These are phyloP conservation scores for Syrrhaptes paradoxus DNA, from an alignment of 2,113 vertebrate genomes.

Conservation along the genomic window DNA sequence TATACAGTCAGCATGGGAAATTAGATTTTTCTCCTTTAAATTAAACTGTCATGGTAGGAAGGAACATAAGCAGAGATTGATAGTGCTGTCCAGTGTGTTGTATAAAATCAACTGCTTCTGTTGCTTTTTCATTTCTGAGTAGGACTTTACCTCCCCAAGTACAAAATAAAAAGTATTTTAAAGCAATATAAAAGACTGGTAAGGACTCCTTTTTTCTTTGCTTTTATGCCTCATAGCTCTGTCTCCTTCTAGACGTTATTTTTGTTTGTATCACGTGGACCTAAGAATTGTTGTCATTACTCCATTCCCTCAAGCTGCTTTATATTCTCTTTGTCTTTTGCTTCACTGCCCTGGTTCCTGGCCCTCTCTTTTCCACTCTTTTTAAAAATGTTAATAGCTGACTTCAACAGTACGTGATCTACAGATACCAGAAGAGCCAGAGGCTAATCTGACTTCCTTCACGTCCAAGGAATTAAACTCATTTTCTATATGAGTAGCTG, in stretches of 20 bases:
- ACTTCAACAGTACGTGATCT: neutral
- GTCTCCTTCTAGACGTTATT: neutral
- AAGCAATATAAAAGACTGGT: neutral
- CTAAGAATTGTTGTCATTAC: neutral
- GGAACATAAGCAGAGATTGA: neutral
- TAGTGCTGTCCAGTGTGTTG: neutral
- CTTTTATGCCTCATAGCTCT: neutral
- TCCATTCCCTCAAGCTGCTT: neutral
- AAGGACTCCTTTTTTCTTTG: neutral
- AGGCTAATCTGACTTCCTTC: neutral
- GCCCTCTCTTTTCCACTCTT: neutral
- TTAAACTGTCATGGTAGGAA: slow-evolving; percentile 43
- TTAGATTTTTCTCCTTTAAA: slow-evolving; percentile 64
- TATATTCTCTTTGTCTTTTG: neutral
- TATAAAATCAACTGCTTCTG: neutral
- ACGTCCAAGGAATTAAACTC: neutral
- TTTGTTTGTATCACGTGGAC: neutral
- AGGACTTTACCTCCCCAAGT: neutral
- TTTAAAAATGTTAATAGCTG: neutral
- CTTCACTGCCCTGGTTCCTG: neutral
- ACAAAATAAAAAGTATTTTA: neutral
- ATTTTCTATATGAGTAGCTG: neutral
- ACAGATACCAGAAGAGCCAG: neutral
- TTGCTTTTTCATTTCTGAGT: neutral
- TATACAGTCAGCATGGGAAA: slow-evolving; percentile 44